phyloP scores from a whole-genome alignment of 1,140 invertebrate species.

The Drosophila kanapiae region DNA sequence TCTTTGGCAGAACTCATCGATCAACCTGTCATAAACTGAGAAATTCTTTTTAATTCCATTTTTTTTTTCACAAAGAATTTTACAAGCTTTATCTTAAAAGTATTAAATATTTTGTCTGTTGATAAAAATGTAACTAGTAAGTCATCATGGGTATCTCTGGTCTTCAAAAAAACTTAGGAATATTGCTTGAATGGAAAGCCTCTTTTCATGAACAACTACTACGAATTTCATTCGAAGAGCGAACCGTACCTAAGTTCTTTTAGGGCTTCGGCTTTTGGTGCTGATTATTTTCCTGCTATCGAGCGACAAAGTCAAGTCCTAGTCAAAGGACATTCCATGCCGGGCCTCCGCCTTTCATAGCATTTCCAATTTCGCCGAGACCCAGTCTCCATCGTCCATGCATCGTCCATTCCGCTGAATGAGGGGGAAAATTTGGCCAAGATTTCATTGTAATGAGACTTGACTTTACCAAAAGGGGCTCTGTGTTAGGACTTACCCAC shows the following conservation, averaged over 20 bases:
- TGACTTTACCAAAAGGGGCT: slow-evolving; percentile 16
- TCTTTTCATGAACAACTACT: neutral
- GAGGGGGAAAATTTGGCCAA: slow-evolving; percentile 6
- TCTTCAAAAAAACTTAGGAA: too few relatives aligned
- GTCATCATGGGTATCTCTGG: too few relatives aligned
- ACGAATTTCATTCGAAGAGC: neutral
- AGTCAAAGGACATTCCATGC: slow-evolving; percentile 24
- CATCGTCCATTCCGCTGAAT: slow-evolving; percentile 11
- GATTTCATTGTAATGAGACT: slow-evolving; percentile 40
- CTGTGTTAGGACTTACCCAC: neutral
- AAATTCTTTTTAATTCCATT: neutral
- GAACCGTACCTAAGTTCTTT: too few relatives aligned
- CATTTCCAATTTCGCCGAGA: slow-evolving; percentile 18
- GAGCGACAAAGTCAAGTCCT: slow-evolving; percentile 2
- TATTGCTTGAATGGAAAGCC: too few relatives aligned
- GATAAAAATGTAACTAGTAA: too few relatives aligned
- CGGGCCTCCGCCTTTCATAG: slow-evolving; percentile 7
- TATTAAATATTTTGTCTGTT: too few relatives aligned
- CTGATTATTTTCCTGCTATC: slow-evolving; percentile 1
- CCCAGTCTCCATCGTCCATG: neutral
- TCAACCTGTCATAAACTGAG: slow-evolving; percentile 59
- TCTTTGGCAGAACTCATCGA: slow-evolving; percentile 62
- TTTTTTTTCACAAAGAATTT: too few relatives aligned
- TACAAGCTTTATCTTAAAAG: neutral
- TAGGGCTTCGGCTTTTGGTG: neutral